A percentile compares a stretch with the other conserved stretches of the same genome.
These are phyloP conservation scores for Camponotus floridanus DNA, from an alignment of 1,140 invertebrate species.

Conservation along the genomic window DNA sequence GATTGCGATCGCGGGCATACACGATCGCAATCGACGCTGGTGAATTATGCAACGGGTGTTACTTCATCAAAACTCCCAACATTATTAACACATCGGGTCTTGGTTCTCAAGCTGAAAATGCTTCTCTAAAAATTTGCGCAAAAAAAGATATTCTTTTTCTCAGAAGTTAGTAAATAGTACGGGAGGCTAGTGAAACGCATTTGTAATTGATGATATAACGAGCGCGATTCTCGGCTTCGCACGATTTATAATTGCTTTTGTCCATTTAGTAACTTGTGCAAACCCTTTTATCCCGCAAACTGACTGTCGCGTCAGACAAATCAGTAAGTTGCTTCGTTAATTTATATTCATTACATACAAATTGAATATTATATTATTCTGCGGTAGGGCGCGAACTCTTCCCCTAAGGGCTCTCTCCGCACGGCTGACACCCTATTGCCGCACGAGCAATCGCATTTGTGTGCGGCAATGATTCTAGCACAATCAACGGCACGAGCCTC, in stretches of 20 bases:
- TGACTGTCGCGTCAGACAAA: slow-evolving; percentile 30
- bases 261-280: slow-evolving; percentile 8
- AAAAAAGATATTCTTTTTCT: not conserved
- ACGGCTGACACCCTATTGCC: not conserved
- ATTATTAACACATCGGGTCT: not conserved
- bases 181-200: not conserved
- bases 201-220: not conserved
- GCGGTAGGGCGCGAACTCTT: slow-evolving; percentile 50
- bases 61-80: slow-evolving; percentile 18
- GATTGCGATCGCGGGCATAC: not conserved
- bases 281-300: slow-evolving; percentile 27
- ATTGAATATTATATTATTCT: slow-evolving; percentile 71
- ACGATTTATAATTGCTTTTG: slow-evolving; percentile 21
- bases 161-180: not conserved
- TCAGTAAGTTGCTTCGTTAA: slow-evolving; percentile 65
- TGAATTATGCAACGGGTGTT: slow-evolving; percentile 46
- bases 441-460: slow-evolving; percentile 42
- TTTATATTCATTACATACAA: slow-evolving; percentile 73
- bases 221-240: not conserved
- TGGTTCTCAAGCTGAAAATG: not conserved
- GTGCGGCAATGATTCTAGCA: slow-evolving; percentile 29
- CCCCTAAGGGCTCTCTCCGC: slow-evolving; percentile 54
- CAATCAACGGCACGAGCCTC: slow-evolving; percentile 23
- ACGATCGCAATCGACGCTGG: slow-evolving; percentile 29
- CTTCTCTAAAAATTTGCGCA: not conserved